A percentile compares a stretch with the other conserved stretches of the same genome.
Evolutionary conservation across 2,113 vertebrate genomes (phyloP).

Genomic region (Ondatra zibethicus): DNA sequence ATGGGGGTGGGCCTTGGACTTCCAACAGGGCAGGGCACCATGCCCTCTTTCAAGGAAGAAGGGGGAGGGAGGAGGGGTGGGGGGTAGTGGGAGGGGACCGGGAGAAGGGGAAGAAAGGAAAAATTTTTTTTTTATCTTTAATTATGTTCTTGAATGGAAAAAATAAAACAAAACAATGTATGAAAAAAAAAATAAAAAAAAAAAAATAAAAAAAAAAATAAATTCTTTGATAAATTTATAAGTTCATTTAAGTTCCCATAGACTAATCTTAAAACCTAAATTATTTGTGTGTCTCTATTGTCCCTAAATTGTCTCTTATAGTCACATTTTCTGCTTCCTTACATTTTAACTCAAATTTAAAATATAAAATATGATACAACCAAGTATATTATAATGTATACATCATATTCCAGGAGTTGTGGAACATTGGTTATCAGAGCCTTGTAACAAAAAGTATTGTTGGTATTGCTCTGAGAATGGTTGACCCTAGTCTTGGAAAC

Average conservation of each 20-base stretch:
- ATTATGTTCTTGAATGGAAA: too few relatives aligned
- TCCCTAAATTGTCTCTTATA: neutral
- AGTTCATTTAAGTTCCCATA: neutral
- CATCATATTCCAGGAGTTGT: neutral
- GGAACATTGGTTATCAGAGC: neutral
- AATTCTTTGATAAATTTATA: conserved; percentile 11
- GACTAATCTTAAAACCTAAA: conserved; percentile 29
- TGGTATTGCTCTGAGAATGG: neutral
- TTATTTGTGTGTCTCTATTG: neutral
- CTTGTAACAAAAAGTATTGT: neutral
- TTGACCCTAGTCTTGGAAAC: neutral
- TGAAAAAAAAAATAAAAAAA: too few relatives aligned
- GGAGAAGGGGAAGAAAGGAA: too few relatives aligned
- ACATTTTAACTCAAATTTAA: neutral
- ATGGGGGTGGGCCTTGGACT: too few relatives aligned
- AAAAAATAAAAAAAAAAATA: too few relatives aligned
- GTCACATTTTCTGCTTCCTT: neutral
- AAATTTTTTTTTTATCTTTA: too few relatives aligned
- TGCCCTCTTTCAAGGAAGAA: too few relatives aligned
- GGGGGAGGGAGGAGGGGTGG: too few relatives aligned
- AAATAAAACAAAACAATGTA: too few relatives aligned
- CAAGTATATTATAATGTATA: neutral
- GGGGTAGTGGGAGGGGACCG: too few relatives aligned
- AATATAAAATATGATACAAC: neutral
- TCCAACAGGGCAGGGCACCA: too few relatives aligned